phyloP scores from a whole-genome alignment of 1,140 invertebrate species.

The Agrypnia vestita region DNA sequence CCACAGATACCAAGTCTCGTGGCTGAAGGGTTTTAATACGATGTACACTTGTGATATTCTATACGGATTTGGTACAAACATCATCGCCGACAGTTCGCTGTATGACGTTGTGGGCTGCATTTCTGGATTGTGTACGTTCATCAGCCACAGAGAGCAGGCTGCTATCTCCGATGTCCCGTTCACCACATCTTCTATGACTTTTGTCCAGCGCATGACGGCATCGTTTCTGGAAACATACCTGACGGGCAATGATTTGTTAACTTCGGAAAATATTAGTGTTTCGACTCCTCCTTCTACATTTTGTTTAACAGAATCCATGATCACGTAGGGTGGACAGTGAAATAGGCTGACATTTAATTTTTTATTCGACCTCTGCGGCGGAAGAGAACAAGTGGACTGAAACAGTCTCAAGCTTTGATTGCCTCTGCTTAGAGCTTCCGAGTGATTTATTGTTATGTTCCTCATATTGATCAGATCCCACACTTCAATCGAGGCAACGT shows the following conservation, averaged over 20 bases:
- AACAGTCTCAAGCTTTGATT: not conserved
- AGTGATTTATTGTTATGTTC: not conserved
- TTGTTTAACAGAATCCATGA: slow-evolving; percentile 2
- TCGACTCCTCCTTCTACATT: slow-evolving; percentile 20
- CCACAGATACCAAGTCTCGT: slow-evolving; percentile 13
- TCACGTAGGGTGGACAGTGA: slow-evolving; percentile 41
- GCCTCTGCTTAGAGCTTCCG: not conserved
- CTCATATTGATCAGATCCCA: slow-evolving; percentile 5
- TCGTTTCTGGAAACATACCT: slow-evolving; percentile 27
- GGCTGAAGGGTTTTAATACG: slow-evolving; percentile 21
- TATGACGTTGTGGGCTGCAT: slow-evolving; percentile 15
- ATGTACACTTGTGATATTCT: slow-evolving; percentile 14
- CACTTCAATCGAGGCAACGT: not conserved
- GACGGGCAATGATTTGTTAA: slow-evolving; percentile 25
- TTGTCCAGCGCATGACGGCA: slow-evolving; percentile 1
- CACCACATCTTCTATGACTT: slow-evolving; percentile 18
- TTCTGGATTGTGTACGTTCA: not conserved
- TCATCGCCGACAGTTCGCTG: not conserved
- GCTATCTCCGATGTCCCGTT: slow-evolving; percentile 32
- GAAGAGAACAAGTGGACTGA: not conserved
- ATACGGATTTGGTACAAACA: slow-evolving; percentile 34
- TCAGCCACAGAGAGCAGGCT: slow-evolving; percentile 32
- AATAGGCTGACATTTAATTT: slow-evolving; percentile 28
- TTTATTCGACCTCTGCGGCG: not conserved
- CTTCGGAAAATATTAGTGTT: slow-evolving; percentile 14